phyloP scores from a whole-genome alignment of 2,888 invertebrate genomes.

The Calameuta filiformis region DNA sequence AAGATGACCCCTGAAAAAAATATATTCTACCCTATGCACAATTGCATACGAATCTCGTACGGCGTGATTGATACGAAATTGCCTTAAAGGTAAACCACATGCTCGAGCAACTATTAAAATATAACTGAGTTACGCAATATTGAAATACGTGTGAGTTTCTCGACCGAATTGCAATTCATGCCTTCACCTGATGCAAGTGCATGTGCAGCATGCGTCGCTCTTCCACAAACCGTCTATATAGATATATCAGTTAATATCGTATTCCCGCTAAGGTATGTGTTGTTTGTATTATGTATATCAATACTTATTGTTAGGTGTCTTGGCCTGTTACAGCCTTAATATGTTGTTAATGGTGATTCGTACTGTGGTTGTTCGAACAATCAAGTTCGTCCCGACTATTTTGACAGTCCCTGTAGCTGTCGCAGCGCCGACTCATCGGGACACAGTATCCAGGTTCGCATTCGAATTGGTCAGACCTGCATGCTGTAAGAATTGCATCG shows the following conservation, averaged over 20 bases:
- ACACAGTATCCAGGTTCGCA: conserved; percentile 81
- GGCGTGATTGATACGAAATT: not conserved
- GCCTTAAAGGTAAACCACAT: not conserved
- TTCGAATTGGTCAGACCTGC: conserved; percentile 76
- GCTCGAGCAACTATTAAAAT: not conserved
- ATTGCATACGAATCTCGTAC: not conserved
- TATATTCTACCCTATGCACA: not conserved
- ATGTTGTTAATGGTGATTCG: not conserved
- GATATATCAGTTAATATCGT: not conserved
- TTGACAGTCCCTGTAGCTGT: conserved; percentile 77
- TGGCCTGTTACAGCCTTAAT: not conserved
- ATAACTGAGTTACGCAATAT: not conserved
- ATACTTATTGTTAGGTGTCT: not conserved
- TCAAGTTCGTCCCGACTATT: conserved; percentile 80
- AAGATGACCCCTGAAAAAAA: not conserved
- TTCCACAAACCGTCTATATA: not conserved
- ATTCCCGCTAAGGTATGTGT: not conserved
- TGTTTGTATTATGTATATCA: not conserved
- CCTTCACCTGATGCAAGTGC: not conserved
- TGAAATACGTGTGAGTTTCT: not conserved
- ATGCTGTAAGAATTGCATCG: conserved; percentile 69
- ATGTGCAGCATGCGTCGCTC: not conserved
- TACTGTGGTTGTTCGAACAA: conserved; percentile 66
- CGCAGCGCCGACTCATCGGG: conserved; percentile 71
- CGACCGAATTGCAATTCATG: not conserved